Evolutionary conservation across 2,888 invertebrate genomes (phyloP), one percentile per base, ranked within the genome.

Genomic region (Trissolcus brochymenae): DNA sequence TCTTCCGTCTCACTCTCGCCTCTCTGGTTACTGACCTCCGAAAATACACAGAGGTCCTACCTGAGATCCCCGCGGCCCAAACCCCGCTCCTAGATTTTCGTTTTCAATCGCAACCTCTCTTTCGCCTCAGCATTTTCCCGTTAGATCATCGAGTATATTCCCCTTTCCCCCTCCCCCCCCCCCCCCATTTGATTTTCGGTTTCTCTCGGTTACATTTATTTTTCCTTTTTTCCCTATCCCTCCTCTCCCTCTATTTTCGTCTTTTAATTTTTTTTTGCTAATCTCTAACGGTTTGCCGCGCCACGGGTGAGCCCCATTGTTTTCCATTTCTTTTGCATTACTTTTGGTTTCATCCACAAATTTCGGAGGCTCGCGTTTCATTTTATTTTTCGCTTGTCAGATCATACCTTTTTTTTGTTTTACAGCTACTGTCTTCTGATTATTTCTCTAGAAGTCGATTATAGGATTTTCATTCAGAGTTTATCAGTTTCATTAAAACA

Each of bases 11-110:
- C 83, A 78, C 83, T 82, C 83, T 81, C 21, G 72, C 67, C 76
- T 81, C 80, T 81, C 85, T 87, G 87, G 88, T 88, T 88, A 89
- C 88, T 88, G 87, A 88, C 87, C 88, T 88, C 88, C 87, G 87
- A 87, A 88, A 88, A 87, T 86, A 86, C 85, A 76, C 64, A 74
- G 70, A 62, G 67, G 29, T 76, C 78, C 78, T 77, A 64, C 73
- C 67, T 57, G 49, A 51, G 11, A 16, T 51, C 51, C 19, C 49
- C 53, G 41, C n/a, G 46, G 41, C 53, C 61, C 66, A 54, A 29
- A 25, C 55, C 13, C 50, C 53, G 40, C 60, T 65, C 64, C 68
- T 41, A 35, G 65, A 46, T 74, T 73, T 74, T 78, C 70, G 78
- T 70, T 73, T 78, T 78, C 78, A 68, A 68, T 66, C 66, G 73